Base-by-base conservation (phyloP, 2,888 invertebrate species). In the Glaucopsyche alexis region DNA sequence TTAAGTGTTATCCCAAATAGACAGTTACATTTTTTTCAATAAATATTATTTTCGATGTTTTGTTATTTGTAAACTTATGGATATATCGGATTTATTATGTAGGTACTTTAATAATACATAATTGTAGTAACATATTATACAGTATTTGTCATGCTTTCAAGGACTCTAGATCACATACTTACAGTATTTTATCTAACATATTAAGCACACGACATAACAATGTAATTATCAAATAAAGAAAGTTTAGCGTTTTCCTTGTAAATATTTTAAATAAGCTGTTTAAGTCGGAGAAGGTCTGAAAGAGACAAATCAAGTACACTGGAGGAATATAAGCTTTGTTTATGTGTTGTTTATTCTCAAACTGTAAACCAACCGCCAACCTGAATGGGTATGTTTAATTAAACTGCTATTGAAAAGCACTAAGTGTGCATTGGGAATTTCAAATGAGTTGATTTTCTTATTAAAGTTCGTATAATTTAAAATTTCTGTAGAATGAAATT, bases 241-340 rank as follows among this genome's bases (percentile, higher is more conserved):
- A 55, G 19, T 7, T 9, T 4, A 8, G 40, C 7, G 45, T 45
- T 66, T 67, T 69, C 69, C 42, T 38, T 16, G 47, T 49, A 5
- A 47, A 19, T 29, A 38, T 69, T 69, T 49, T 69, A n/a, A 29
- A 14, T 69, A 49, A 69, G 19, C 49, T 49, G 45, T 71, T 71
- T 52, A 72, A 55, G 38, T 64, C 49, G 14, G 13, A 9, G 1
- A 45, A 74, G 65, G 72, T 71, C 29, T 29, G 29, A 71, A 74
- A 71, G 69, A 55, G 74, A 72, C 71, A 75, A 78, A 76, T 83
- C 81, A 84, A 84, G 84, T 84, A 84, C 84, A 76, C 78, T 73
- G 80, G 82, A 79, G 80, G 80, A 83, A 79, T 77, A 78, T 77
- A 78, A 78, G 82, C 83, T 85, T 86, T 87, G 87, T 89, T 89